Evolutionary conservation across 1,140 invertebrate genomes (phyloP).

Genomic region (Magallana angulata): DNA sequence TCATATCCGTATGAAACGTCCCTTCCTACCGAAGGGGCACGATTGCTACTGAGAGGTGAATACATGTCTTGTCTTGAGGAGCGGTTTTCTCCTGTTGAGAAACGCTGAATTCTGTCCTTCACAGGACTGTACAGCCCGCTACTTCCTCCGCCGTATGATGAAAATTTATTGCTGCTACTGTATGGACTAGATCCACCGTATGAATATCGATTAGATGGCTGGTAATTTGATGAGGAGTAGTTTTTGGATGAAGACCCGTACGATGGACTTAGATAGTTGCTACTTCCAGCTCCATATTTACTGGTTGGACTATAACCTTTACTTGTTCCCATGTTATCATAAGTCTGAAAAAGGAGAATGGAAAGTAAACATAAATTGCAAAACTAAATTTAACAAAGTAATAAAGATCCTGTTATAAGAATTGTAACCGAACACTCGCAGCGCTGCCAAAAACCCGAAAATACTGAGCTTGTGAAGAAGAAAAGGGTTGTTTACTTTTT

Average conservation of each 20-base stretch:
- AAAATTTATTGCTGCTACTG: neutral
- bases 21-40: conserved; percentile 58
- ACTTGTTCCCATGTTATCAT: conserved; percentile 66
- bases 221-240: conserved; percentile 61
- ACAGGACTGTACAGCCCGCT: conserved; percentile 53
- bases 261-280: conserved; percentile 65
- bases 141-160: conserved; percentile 40
- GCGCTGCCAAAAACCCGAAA: too few relatives aligned
- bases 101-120: conserved; percentile 66
- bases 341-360: conserved; percentile 60
- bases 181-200: conserved; percentile 47
- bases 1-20: conserved; percentile 55
- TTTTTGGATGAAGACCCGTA: conserved; percentile 60
- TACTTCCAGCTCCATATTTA: conserved; percentile 47
- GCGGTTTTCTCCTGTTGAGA: conserved; percentile 52
- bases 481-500: neutral
- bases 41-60: conserved; percentile 62
- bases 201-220: conserved; percentile 60
- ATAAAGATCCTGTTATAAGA: neutral
- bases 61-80: conserved; percentile 55
- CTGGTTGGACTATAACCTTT: conserved; percentile 57
- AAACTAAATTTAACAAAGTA: neutral
- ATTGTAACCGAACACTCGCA: neutral
- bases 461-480: too few relatives aligned
- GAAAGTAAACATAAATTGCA: neutral